Conservation (phyloP, 2,888 invertebrate genomes). For the Marasmarcha lunaedactyla region DNA sequence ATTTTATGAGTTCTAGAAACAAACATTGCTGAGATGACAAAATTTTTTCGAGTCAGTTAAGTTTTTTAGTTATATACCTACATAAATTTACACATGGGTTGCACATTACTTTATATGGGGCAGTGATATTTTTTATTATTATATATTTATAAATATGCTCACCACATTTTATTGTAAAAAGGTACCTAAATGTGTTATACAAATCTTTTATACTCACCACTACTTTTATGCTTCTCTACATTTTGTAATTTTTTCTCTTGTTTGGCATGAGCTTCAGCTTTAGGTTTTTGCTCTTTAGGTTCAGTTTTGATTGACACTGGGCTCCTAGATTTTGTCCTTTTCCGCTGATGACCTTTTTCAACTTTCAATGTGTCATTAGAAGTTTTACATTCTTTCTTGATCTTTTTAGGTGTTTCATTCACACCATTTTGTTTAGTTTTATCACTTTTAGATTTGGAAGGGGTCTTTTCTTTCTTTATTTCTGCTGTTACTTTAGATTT, state of each 20-base stretch:
- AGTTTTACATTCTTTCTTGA: conserved; percentile 15
- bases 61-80: too few relatives aligned
- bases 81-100: too few relatives aligned
- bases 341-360: background rate
- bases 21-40: too few relatives aligned
- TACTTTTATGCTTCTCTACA: conserved; percentile 6
- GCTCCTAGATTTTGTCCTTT: conserved; percentile 1
- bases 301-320: too few relatives aligned
- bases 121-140: too few relatives aligned
- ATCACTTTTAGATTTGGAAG: conserved; percentile 17
- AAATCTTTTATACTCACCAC: background rate
- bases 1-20: too few relatives aligned
- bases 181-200: too few relatives aligned
- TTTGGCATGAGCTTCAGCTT: conserved; percentile 5
- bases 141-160: too few relatives aligned
- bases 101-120: too few relatives aligned
- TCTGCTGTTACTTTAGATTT: conserved; percentile 18
- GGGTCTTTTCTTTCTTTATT: conserved; percentile 22
- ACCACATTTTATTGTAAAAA: too few relatives aligned
- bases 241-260: conserved; percentile 2
- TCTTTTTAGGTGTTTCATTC: conserved; percentile 11
- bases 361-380: conserved; percentile 14
- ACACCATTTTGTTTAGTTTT: conserved; percentile 9
- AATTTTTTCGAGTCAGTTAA: too few relatives aligned
- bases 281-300: too few relatives aligned